Evolutionary conservation across 2,797 vertebrate genomes (phyloP).

Genomic region (Corythornis leucogaster): DNA sequence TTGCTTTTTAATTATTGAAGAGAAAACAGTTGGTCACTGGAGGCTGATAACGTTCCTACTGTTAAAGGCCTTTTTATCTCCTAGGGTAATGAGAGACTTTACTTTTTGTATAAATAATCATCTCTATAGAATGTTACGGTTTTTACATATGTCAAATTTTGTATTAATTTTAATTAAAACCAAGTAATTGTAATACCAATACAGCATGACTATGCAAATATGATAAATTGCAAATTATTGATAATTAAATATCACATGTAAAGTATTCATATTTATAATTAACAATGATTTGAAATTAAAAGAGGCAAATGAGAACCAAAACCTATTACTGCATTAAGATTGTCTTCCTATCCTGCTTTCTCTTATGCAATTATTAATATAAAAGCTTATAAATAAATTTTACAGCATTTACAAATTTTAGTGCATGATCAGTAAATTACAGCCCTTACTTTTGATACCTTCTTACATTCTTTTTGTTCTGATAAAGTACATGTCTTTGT

Average conservation of each 20-base stretch:
- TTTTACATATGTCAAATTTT: slow-evolving; percentile 36
- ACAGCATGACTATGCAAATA: not conserved
- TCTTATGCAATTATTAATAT: not conserved
- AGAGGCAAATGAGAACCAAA: not conserved
- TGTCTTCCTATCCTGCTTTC: not conserved
- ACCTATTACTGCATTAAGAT: not conserved
- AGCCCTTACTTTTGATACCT: not conserved
- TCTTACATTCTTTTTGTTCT: not conserved
- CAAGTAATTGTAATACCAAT: slow-evolving; percentile 20
- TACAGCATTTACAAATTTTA: not conserved
- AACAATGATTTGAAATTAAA: slow-evolving; percentile 1
- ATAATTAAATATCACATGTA: slow-evolving; percentile 57
- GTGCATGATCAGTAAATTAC: not conserved
- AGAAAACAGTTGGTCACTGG: slow-evolving; percentile 69
- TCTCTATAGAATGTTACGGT: slow-evolving; percentile 37
- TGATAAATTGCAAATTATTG: slow-evolving; percentile 38
- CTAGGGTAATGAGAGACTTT: not conserved
- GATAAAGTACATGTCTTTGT: not conserved
- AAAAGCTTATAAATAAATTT: not conserved
- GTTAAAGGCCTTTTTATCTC: slow-evolving; percentile 58
- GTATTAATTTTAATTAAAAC: slow-evolving; percentile 47
- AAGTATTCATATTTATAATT: slow-evolving; percentile 3
- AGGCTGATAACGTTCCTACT: slow-evolving; percentile 65
- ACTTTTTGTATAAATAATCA: slow-evolving; percentile 55
- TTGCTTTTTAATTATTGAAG: slow-evolving; percentile 74